Conservation (phyloP, 2,888 invertebrate species). For the Chrysomela aeneicollis region DNA sequence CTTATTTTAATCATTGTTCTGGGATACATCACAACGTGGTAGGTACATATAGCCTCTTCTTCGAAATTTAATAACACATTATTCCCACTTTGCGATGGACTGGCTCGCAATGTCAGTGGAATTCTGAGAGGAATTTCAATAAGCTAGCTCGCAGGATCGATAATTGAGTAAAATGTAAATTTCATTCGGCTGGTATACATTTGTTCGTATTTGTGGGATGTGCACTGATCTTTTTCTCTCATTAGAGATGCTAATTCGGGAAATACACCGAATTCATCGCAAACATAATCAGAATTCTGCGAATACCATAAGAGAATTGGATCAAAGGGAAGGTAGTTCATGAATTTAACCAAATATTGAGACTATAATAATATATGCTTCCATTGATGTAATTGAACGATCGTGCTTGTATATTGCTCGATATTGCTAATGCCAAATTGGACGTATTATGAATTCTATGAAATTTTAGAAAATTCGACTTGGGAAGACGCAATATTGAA, state of each 20-base stretch:
- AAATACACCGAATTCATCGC: not conserved
- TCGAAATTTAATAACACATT: slow-evolving; percentile 27
- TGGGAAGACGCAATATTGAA: too few species aligned
- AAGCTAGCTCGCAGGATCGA: slow-evolving; percentile 17
- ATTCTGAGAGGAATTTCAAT: slow-evolving; percentile 22
- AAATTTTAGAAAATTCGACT: too few species aligned
- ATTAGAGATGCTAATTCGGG: slow-evolving; percentile 16
- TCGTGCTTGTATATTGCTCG: too few species aligned
- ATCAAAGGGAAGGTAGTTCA: not conserved
- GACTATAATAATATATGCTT: not conserved
- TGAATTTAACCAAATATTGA: not conserved
- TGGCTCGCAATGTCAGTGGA: slow-evolving; percentile 16
- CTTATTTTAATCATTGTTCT: not conserved
- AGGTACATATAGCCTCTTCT: not conserved
- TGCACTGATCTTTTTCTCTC: slow-evolving; percentile 14
- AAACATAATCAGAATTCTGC: not conserved
- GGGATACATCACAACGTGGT: not conserved
- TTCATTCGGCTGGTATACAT: slow-evolving; percentile 5
- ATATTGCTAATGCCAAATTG: not conserved
- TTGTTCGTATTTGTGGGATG: slow-evolving; percentile 17
- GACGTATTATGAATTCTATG: too few species aligned
- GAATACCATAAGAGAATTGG: not conserved
- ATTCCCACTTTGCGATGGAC: slow-evolving; percentile 24
- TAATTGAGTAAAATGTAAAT: slow-evolving; percentile 7
- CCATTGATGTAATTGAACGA: not conserved